Evolutionary conservation across 2,888 invertebrate species (phyloP), one percentile per base, ranked within the genome.

Genomic region (Beris chalybata): DNA sequence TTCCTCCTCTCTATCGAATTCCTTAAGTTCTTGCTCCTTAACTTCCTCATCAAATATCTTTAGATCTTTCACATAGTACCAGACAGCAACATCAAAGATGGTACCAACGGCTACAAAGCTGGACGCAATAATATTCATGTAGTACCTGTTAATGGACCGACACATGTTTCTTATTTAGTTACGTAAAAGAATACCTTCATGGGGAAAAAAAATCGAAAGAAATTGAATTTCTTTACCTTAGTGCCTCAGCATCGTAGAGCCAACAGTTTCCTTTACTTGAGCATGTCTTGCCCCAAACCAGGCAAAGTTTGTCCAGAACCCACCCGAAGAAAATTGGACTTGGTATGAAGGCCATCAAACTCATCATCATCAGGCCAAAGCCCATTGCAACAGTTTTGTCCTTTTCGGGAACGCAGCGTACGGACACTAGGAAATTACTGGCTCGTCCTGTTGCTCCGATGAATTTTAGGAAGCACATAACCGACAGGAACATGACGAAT

Each of bases 281-380:
- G 74, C 89, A 90, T 4, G 87, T 88, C 75, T 87, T 87, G 11
- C 89, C 89, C 90, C 90, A 90, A 12, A 90, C 87, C 31, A 89
- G 76, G 72, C 90, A 90, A 6, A 88, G 84, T 47, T 75, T 75
- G 72, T 81, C 80, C 72, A 91, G 83, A 64, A 91, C 85, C 73
- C 85, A 87, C 64, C 91, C 91, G 73, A 90, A 90, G 66, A 91
- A 82, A 71, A 92, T 89, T 0, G 91, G 91, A 56, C 89, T 88
- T 0, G 91, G 91, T 72, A 91, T 87, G 73, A 90, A 89, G 9
- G 89, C 88, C 72, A 89, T 85, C 65, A 89, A 80, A 69, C 88
- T 88, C 83, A 88, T 85, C 72, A 89, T 81, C 76, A 86, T 87
- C 71, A 89, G 81, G 31, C 87, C 85, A 67, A 89, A 85, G 38